Evolutionary conservation across 2,888 invertebrate genomes (phyloP).

Genomic region (Synergus umbraculus): DNA sequence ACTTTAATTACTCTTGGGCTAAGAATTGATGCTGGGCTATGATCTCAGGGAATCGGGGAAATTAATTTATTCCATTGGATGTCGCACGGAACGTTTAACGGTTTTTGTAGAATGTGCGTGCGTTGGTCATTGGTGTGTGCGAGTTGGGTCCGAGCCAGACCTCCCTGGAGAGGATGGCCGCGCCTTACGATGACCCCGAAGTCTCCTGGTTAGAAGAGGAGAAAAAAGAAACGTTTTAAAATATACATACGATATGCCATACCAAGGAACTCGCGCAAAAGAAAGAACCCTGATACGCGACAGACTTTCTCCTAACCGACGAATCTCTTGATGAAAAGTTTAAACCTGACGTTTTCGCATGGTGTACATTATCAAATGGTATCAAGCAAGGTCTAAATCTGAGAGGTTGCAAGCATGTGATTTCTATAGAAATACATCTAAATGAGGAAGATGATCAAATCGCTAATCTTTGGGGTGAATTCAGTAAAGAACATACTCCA

Average conservation of each 20-base stretch:
- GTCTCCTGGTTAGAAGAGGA: slow-evolving; percentile 62
- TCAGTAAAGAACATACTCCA: slow-evolving; percentile 51
- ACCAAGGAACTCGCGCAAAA: slow-evolving; percentile 35
- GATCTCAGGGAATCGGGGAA: slow-evolving; percentile 36
- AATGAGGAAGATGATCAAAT: slow-evolving; percentile 45
- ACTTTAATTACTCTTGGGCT: neutral
- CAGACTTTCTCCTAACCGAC: slow-evolving; percentile 53
- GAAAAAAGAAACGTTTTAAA: slow-evolving; percentile 50
- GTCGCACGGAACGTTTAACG: slow-evolving; percentile 71
- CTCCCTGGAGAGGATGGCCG: slow-evolving; percentile 70
- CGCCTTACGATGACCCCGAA: slow-evolving; percentile 75
- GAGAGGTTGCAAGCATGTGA: neutral
- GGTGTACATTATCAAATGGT: neutral
- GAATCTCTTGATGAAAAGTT: slow-evolving; percentile 6
- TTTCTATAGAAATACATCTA: neutral
- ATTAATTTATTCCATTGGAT: slow-evolving; percentile 56
- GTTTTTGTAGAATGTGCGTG: slow-evolving; percentile 76
- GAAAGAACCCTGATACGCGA: slow-evolving; percentile 37
- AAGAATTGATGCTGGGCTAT: slow-evolving; percentile 13
- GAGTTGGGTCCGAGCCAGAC: slow-evolving; percentile 74
- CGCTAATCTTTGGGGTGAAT: slow-evolving; percentile 55
- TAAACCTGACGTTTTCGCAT: neutral
- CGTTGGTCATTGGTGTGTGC: slow-evolving; percentile 61
- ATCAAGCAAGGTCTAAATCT: neutral
- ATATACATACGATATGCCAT: slow-evolving; percentile 35